phyloP scores from a whole-genome alignment of 2,888 invertebrate genomes.

The Encarsia formosa region DNA sequence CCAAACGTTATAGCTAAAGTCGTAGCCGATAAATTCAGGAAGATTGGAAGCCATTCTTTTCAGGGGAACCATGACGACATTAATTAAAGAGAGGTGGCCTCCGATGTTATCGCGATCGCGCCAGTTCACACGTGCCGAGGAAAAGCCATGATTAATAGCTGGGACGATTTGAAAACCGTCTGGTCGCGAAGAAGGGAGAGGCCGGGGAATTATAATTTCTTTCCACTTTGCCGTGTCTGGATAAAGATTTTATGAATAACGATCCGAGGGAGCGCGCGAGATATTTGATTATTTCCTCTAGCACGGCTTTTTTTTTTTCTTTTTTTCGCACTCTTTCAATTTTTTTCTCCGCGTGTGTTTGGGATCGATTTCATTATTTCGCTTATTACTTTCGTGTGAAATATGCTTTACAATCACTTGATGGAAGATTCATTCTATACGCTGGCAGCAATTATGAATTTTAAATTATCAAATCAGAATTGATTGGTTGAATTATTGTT shows the following conservation, averaged over 20 bases:
- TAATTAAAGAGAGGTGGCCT: conserved; percentile 18
- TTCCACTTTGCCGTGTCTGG: neutral
- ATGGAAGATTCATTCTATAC: no score
- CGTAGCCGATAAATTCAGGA: conserved; percentile 15
- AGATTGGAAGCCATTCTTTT: conserved; percentile 20
- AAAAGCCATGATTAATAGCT: conserved; percentile 23
- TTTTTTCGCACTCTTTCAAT: neutral
- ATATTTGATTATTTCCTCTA: no score
- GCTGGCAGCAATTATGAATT: no score
- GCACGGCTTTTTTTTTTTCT: conserved; percentile 2
- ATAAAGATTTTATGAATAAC: conserved; percentile 16
- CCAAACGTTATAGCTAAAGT: no score
- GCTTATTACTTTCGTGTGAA: no score
- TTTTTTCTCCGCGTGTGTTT: neutral
- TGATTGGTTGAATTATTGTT: no score
- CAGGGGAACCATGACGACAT: conserved; percentile 5
- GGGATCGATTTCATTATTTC: no score
- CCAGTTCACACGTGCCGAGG: conserved; percentile 16
- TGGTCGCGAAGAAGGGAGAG: neutral
- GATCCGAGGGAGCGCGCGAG: neutral
- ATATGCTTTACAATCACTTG: no score
- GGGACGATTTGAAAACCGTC: neutral
- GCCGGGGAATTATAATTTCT: conserved; percentile 1
- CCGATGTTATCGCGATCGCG: conserved; percentile 15
- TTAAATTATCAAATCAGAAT: no score